Percentiles rank a stretch among this genome's conserved stretches.
phyloP scores from a whole-genome alignment of 2,888 invertebrate species.

The Eremobia ochroleuca region DNA sequence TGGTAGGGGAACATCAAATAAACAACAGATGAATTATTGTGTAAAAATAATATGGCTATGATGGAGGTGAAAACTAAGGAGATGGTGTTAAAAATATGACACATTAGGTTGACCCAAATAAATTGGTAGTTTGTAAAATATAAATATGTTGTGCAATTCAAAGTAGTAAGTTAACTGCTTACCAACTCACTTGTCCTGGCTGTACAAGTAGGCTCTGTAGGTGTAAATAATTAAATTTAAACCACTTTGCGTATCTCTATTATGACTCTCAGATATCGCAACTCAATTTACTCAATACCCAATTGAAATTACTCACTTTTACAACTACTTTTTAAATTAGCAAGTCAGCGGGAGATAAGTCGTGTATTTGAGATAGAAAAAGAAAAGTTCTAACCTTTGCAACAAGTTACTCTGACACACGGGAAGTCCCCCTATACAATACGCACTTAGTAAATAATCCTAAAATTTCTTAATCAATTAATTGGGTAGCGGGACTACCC shows the following conservation, averaged over 20 bases:
- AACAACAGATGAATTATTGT: background rate
- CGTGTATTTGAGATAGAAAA: background rate
- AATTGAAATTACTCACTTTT: slow-evolving; percentile 30
- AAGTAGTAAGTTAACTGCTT: slow-evolving; percentile 3
- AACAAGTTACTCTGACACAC: slow-evolving; percentile 24
- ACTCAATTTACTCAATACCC: slow-evolving; percentile 32
- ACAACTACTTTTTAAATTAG: slow-evolving; percentile 8
- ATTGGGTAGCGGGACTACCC: too few relatives aligned
- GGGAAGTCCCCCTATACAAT: slow-evolving; percentile 53
- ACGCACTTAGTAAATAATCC: slow-evolving; percentile 40
- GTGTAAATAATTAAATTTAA: slow-evolving; percentile 21
- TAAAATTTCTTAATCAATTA: too few relatives aligned
- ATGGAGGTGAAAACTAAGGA: background rate
- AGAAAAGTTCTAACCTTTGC: slow-evolving; percentile 23
- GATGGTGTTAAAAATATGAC: background rate
- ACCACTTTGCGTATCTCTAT: slow-evolving; percentile 23
- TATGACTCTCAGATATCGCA: slow-evolving; percentile 41
- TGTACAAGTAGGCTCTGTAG: background rate
- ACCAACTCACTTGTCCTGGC: background rate
- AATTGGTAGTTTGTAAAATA: background rate
- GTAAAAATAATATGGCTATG: background rate
- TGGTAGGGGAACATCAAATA: background rate
- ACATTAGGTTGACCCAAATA: background rate
- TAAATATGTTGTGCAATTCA: background rate
- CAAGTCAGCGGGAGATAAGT: slow-evolving; percentile 19